phyloP scores from a whole-genome alignment of 2,888 invertebrate genomes.

The Bruchidius siliquastri region DNA sequence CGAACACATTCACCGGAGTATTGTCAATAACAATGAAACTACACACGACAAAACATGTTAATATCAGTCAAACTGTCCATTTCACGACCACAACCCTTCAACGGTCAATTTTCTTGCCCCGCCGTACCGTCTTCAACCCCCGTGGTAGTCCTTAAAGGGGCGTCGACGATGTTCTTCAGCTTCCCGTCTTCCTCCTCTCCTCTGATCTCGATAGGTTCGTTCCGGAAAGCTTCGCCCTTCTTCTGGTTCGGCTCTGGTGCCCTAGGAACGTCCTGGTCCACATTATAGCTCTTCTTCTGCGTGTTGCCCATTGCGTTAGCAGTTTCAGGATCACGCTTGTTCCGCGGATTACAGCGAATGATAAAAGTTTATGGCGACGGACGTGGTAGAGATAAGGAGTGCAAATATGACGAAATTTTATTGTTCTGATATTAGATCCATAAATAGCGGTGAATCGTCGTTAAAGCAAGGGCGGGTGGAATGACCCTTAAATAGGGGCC shows the following conservation, averaged over 20 bases:
- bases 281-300: slow-evolving; percentile 2
- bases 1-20: neutral
- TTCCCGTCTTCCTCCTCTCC: neutral
- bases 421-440: neutral
- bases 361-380: neutral
- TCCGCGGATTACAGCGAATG: neutral
- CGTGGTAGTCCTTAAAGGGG: neutral
- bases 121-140: neutral
- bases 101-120: neutral
- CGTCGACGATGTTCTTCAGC: neutral
- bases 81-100: neutral
- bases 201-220: neutral
- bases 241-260: neutral
- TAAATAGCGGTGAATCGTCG: neutral
- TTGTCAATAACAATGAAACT: neutral
- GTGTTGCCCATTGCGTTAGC: neutral
- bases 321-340: neutral
- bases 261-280: neutral
- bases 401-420: neutral
- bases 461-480: neutral
- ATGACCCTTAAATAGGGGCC: too few relatives aligned
- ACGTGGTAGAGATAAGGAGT: neutral
- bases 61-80: neutral
- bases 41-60: neutral
- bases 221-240: neutral